Percentiles rank a stretch among this genome's conserved stretches.
Evolutionary conservation across 2,888 invertebrate genomes (phyloP).

Genomic region (Abrostola tripartita): DNA sequence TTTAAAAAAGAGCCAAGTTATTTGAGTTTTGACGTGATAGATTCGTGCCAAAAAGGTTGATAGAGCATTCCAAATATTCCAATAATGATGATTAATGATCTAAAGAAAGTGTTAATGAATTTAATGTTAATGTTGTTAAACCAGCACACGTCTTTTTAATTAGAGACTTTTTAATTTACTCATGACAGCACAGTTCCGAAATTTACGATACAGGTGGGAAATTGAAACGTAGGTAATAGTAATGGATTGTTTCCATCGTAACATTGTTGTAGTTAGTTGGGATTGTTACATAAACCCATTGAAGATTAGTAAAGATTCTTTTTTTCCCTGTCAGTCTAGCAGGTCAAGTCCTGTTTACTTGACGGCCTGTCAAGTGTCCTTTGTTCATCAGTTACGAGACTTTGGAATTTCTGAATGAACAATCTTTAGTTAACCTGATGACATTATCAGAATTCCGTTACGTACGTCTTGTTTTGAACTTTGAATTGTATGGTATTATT

Average conservation of each 20-base stretch:
- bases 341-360: slow-evolving; percentile 33
- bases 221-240: not conserved
- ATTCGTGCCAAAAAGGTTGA: no score
- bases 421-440: slow-evolving; percentile 36
- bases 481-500: not conserved
- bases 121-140: not conserved
- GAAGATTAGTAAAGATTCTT: slow-evolving; percentile 9
- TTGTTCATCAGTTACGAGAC: slow-evolving; percentile 21
- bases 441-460: slow-evolving; percentile 34
- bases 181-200: not conserved
- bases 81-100: no score
- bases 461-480: slow-evolving; percentile 8
- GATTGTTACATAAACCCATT: slow-evolving; percentile 20
- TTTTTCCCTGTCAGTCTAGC: slow-evolving; percentile 21
- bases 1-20: no score
- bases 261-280: no score
- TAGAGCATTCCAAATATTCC: no score
- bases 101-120: no score
- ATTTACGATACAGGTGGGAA: not conserved
- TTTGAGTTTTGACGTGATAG: no score
- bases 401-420: slow-evolving; percentile 10
- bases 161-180: not conserved
- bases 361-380: slow-evolving; percentile 13
- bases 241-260: not conserved
- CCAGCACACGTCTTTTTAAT: not conserved